Evolutionary conservation across 35 echinoderm and acorn worm genomes (phyloP).

Genomic region (Eucidaris tribuloides): DNA sequence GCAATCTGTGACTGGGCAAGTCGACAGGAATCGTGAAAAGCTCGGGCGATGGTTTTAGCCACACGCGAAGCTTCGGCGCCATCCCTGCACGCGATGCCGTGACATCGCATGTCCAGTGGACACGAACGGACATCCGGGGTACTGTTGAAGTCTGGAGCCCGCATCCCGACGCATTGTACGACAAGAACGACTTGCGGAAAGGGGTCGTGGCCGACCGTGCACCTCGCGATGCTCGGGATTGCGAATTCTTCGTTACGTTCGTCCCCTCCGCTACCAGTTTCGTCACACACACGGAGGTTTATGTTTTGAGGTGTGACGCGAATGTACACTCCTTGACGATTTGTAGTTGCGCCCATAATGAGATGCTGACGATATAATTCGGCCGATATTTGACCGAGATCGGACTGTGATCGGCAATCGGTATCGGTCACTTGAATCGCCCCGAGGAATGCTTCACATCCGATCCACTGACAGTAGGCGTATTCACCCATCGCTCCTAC

Average conservation of each 20-base stretch:
- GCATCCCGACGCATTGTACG: background rate
- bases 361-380: slow-evolving; percentile 14
- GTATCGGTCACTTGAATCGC: background rate
- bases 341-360: background rate
- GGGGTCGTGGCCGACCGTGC: slow-evolving; percentile 8
- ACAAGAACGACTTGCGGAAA: slow-evolving; percentile 9
- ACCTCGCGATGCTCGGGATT: background rate
- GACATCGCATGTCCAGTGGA: background rate
- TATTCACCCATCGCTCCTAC: background rate
- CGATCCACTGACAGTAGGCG: slow-evolving; percentile 3
- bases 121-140: background rate
- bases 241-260: background rate
- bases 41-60: background rate
- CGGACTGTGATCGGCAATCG: background rate
- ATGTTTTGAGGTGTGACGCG: slow-evolving; percentile 3
- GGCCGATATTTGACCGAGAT: background rate
- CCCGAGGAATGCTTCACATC: slow-evolving; percentile 5
- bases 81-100: background rate
- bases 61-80: background rate
- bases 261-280: background rate
- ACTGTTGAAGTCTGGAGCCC: background rate
- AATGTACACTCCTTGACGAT: background rate
- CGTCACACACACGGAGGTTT: background rate
- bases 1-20: too few relatives aligned
- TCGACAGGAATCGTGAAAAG: background rate